These are phyloP conservation scores for Paedocypris micromegethes DNA, from an alignment of 2,797 vertebrate species.

Conservation along the genomic window DNA sequence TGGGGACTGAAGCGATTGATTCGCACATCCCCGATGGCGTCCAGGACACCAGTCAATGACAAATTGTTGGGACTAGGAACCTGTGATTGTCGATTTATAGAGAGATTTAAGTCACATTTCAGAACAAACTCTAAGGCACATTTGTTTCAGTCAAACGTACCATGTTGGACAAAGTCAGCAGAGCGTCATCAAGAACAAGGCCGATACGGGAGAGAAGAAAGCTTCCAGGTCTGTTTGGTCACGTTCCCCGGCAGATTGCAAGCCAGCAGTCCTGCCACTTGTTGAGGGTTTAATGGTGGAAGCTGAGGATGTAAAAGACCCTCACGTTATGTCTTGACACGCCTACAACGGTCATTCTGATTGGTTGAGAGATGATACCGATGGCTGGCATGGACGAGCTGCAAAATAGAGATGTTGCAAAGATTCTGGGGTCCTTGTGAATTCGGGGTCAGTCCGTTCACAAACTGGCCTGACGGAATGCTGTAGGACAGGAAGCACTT, in stretches of 20 bases:
- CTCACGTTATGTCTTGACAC: too few species aligned
- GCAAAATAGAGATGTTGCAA: constrained; percentile 8
- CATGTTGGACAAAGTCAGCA: constrained; percentile 14
- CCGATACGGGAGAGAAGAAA: constrained; percentile 2
- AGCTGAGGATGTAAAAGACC: constrained; percentile 11
- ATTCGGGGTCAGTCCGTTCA: neutral
- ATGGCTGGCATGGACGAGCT: constrained; percentile 12
- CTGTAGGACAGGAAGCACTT: constrained; percentile 2
- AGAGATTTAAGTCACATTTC: too few species aligned
- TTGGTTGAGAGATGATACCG: neutral
- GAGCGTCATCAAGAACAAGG: constrained; percentile 16
- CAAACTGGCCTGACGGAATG: neutral
- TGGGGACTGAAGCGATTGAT: constrained; percentile 24
- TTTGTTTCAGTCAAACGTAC: neutral
- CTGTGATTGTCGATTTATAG: neutral
- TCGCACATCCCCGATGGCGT: constrained; percentile 1
- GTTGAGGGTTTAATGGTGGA: constrained; percentile 10
- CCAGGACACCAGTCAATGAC: constrained; percentile 7
- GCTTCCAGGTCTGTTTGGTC: constrained; percentile 27
- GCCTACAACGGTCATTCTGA: too few species aligned
- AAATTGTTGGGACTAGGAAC: neutral
- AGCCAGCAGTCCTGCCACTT: constrained; percentile 12
- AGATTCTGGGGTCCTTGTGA: neutral
- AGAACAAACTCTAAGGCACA: too few species aligned
- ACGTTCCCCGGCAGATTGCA: constrained; percentile 6